Base-by-base conservation (phyloP, 2,888 invertebrate genomes). In the Tetanocera ferruginea region DNA sequence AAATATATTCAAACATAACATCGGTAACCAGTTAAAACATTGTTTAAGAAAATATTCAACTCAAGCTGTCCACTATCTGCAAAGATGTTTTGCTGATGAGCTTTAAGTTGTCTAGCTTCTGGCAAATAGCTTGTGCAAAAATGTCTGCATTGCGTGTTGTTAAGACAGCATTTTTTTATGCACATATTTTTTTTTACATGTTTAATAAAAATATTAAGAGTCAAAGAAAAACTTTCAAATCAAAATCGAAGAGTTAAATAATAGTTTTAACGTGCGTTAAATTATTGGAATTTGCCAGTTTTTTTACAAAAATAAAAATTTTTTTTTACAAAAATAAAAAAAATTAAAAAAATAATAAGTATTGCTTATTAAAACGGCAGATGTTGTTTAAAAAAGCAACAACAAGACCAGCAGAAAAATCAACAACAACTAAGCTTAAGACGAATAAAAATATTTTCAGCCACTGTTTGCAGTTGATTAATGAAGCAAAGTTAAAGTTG, bases 401-500 rank as follows among this genome's bases (percentile, higher is more conserved):
- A 57, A 17, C 57, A 14, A 17, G n/a, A 57, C 2, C n/a, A 14
- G 2, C 5, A 57, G 19, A 57, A 57, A 25, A 57, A 57, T 17
- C 31, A n/a, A 19, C 23, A 19, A 57, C 8, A n/a, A 57, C 19
- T 57, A 6, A 19, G 25, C 25, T 25, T 17, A 57, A 57, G 5
- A 31, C 31, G 5, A 31, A 31, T 31, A 5, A 3, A 5, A n/a
- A n/a, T n/a, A 31, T 31, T 31, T 31, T 31, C 3, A 3, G 31
- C 5, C 5, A 5, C 31, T 3, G 3, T n/a, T 43, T 31, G 43
- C 60, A 80, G 80, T 81, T 85, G 85, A 85, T 86, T 85, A 85
- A 85, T 85, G 85, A 85, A 86, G 85, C 85, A 85, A 86, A 85
- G 83, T 85, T 82, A 85, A 86, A 81, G 84, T 9, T 25, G 28